Evolutionary conservation across 2,113 vertebrate genomes (phyloP).

Genomic region (Perca fluviatilis): DNA sequence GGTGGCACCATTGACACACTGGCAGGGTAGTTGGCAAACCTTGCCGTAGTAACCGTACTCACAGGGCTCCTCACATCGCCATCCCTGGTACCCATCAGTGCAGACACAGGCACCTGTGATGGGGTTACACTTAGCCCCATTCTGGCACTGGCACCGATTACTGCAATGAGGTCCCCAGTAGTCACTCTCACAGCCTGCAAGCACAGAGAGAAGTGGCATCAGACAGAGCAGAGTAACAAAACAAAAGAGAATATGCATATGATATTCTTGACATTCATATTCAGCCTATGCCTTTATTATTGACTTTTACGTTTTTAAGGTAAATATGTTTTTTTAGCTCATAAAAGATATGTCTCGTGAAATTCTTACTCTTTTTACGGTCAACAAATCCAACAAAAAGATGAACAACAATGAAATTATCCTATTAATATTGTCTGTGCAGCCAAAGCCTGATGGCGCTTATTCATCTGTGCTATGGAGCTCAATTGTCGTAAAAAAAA

Average conservation of each 20-base stretch:
- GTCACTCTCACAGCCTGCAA: constrained; percentile 95
- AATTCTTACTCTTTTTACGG: neutral
- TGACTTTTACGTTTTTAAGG: neutral
- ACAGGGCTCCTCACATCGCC: constrained; percentile 97
- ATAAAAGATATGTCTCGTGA: neutral
- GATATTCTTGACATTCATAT: neutral
- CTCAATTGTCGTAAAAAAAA: constrained; percentile 23
- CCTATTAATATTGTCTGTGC: neutral
- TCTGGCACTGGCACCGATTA: constrained; percentile 98
- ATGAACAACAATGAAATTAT: neutral
- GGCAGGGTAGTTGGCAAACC: constrained; percentile 92
- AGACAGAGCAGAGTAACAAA: constrained; percentile 23
- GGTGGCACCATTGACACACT: constrained; percentile 94
- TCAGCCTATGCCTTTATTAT: neutral
- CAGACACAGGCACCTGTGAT: constrained; percentile 99
- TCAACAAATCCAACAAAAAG: constrained; percentile 5
- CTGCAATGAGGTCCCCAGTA: constrained; percentile 99
- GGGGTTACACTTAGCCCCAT: constrained; percentile 96
- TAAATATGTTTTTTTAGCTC: neutral
- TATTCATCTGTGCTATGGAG: constrained; percentile 15
- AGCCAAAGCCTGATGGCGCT: constrained; percentile 10
- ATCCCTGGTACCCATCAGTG: constrained; percentile 94
- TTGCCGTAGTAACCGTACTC: constrained; percentile 93
- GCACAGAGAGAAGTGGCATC: constrained; percentile 53
- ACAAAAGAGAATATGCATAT: constrained; percentile 15